A percentile compares a stretch with the other conserved stretches of the same genome.
These are phyloP conservation scores for Tupaia chinensis DNA, from an alignment of 2,113 vertebrate genomes.

Conservation along the genomic window DNA sequence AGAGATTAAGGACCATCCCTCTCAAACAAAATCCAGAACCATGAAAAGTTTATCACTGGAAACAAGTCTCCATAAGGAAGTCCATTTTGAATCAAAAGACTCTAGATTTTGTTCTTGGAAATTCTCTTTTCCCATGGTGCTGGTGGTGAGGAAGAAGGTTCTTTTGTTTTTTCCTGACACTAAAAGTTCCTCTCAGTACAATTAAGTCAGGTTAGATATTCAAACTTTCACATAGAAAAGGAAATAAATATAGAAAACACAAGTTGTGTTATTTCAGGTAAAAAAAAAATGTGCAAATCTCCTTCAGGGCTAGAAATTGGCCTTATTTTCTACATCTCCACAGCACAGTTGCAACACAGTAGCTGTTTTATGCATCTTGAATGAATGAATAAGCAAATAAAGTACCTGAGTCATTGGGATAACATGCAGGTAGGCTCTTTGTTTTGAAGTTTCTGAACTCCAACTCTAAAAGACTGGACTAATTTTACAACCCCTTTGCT, in stretches of 20 bases:
- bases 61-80: not conserved
- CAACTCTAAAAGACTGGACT: not conserved
- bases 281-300: not conserved
- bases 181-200: not conserved
- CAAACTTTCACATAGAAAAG: not conserved
- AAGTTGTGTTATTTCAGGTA: not conserved
- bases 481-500: not conserved
- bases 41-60: not conserved
- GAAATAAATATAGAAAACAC: constrained; percentile 34
- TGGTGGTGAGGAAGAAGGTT: not conserved
- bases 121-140: not conserved
- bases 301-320: not conserved
- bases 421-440: not conserved
- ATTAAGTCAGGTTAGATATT: not conserved
- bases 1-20: not conserved
- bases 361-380: not conserved
- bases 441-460: not conserved
- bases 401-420: not conserved
- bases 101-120: constrained; percentile 41
- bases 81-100: not conserved
- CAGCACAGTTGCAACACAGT: not conserved
- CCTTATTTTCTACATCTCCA: not conserved
- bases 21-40: constrained; percentile 60
- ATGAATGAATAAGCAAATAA: not conserved
- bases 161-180: not conserved